Conservation (phyloP, 1,140 invertebrate genomes). For the Carcinoscorpius rotundicauda region DNA sequence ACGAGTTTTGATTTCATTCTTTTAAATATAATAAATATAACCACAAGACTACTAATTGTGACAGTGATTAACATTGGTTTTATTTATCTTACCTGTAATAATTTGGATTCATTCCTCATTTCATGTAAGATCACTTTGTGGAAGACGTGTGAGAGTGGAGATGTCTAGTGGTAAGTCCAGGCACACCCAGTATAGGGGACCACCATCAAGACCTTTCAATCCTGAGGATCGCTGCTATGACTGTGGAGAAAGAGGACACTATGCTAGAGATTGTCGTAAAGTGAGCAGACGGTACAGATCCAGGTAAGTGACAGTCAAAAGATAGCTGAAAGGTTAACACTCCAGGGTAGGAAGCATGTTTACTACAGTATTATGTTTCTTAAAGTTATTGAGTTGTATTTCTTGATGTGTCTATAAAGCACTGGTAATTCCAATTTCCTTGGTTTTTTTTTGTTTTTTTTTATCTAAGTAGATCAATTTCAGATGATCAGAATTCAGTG, state of each 20-base stretch:
- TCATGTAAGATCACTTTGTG: conserved; percentile 58
- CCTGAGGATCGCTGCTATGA: conserved; percentile 82
- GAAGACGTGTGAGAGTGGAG: conserved; percentile 78
- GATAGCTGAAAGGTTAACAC: no score
- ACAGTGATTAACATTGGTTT: neutral
- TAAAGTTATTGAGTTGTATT: no score
- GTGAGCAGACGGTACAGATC: conserved; percentile 11
- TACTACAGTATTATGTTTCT: no score
- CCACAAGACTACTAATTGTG: neutral
- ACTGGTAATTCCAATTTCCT: no score
- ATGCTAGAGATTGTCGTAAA: conserved; percentile 71
- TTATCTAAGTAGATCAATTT: no score
- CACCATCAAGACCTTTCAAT: conserved; percentile 46
- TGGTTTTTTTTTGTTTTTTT: no score
- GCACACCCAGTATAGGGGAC: conserved; percentile 32
- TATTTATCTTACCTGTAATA: neutral
- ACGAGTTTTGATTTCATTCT: no score
- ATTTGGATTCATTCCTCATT: conserved; percentile 7
- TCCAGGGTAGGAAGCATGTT: no score
- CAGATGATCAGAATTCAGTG: no score
- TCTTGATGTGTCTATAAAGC: no score
- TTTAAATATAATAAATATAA: neutral
- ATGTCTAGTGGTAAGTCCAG: conserved; percentile 64
- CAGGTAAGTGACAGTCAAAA: neutral
- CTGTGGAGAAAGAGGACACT: conserved; percentile 80